Evolutionary conservation across 2,113 vertebrate species (phyloP), one percentile per base, ranked within the genome.

Genomic region (Tinamus guttatus): DNA sequence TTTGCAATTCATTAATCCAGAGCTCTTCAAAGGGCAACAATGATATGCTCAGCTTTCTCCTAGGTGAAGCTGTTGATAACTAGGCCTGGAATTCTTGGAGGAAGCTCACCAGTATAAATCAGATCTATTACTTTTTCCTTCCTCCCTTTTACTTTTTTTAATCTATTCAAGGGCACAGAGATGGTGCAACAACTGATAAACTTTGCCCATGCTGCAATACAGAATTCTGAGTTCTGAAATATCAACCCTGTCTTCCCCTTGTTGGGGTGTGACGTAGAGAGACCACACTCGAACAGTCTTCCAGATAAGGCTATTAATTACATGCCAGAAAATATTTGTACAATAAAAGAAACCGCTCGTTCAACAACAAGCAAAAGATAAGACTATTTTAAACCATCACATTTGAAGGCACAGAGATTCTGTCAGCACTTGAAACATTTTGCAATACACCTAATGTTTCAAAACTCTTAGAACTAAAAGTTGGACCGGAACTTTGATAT

Each of bases 1-100:
- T 88, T 86, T 75, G 73, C 77, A 87, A 87, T 80, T 91, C 75
- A 73, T 80, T 95, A 95, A 95, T 63, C 94, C 93, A 77, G 43
- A 69, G 59, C 59, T 82, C 84, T 88, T 93, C 78, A 87, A 95
- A 94, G 78, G 67, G 36, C n/a, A 91, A 85, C 63, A 85, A 91
- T 21, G 58, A 89, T 93, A 62, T 0, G 0, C 32, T 89, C 56
- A 41, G 36, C 80, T 58, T 74, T 51, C 68, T 87, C 52, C 2
- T 18, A 43, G 64, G 54, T 92, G 73, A 78, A 95, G 64, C 30
- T 58, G 77, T 75, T 92, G 90, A 81, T n/a, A 81, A 34, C 17
- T 79, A 45, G 0, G 0, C 2, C 59, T 80, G 45, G 49, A 95
- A 95, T 85, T 80, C 86, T 69, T 77, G 63, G 78, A 94, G 75